phyloP scores from a whole-genome alignment of 2,888 invertebrate species.

The Iphiclides podalirius region DNA sequence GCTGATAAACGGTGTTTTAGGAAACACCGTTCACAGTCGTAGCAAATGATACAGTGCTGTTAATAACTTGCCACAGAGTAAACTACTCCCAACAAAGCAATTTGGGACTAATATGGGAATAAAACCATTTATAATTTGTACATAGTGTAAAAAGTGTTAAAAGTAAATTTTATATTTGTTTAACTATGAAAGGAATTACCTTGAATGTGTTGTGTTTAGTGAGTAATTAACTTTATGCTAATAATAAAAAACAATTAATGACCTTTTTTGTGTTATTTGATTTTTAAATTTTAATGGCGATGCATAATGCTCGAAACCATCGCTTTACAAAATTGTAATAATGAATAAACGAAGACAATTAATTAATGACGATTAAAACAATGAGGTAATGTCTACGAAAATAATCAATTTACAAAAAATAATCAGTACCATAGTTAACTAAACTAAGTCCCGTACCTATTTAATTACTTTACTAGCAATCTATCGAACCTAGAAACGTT shows the following conservation, averaged over 20 bases:
- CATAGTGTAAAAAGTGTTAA: slow-evolving; percentile 24
- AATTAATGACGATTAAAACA: too few species aligned
- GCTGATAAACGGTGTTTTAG: slow-evolving; percentile 95
- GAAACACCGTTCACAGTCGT: slow-evolving; percentile 89
- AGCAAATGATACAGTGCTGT: slow-evolving; percentile 41
- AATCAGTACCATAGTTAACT: too few species aligned
- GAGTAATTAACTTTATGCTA: slow-evolving; percentile 46
- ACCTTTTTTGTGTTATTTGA: slow-evolving; percentile 29
- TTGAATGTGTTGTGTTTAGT: slow-evolving; percentile 57
- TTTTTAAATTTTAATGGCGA: too few species aligned
- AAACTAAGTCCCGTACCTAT: too few species aligned
- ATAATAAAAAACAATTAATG: slow-evolving; percentile 37
- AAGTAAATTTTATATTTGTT: slow-evolving; percentile 24
- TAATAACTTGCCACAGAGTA: slow-evolving; percentile 26
- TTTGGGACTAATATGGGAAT: slow-evolving; percentile 30
- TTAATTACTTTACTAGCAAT: too few species aligned
- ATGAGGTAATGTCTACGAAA: too few species aligned
- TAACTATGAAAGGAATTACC: slow-evolving; percentile 47
- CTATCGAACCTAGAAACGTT: too few species aligned
- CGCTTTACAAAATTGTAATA: too few species aligned
- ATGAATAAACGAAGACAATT: too few species aligned
- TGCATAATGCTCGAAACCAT: too few species aligned
- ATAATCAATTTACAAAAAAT: too few species aligned
- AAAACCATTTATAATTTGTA: slow-evolving; percentile 21
- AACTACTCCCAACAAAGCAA: slow-evolving; percentile 1